Evolutionary conservation across 2,888 invertebrate species (phyloP).

Genomic region (Gryllus longicercus): DNA sequence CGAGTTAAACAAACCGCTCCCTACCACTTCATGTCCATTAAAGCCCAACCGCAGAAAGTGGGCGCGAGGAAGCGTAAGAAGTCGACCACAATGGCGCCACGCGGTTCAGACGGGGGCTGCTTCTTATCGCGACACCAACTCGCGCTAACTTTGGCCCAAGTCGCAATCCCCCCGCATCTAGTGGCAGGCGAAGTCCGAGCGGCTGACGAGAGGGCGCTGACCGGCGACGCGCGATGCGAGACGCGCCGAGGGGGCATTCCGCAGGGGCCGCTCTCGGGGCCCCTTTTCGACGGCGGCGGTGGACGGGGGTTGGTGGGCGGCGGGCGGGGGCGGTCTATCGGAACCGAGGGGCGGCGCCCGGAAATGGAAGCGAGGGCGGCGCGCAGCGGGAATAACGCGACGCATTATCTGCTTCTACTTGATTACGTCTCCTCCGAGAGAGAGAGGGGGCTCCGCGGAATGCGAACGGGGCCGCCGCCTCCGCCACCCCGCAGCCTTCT

Average conservation of each 20-base stretch:
- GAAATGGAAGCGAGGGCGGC: conserved; percentile 8
- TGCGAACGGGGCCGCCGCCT: background rate
- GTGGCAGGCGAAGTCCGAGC: background rate
- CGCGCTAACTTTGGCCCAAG: background rate
- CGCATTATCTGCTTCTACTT: conserved; percentile 17
- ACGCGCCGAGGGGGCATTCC: background rate
- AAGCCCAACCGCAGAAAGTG: too few species aligned
- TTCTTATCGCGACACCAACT: background rate
- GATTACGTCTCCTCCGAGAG: conserved; percentile 17
- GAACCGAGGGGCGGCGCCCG: conserved; percentile 19
- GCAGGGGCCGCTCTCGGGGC: background rate
- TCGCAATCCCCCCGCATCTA: background rate
- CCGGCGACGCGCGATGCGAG: background rate
- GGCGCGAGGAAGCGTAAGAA: too few species aligned
- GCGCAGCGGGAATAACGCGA: conserved; percentile 17
- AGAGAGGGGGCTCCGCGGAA: background rate
- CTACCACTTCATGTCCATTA: too few species aligned
- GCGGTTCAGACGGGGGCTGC: too few species aligned
- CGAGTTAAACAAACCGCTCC: too few species aligned
- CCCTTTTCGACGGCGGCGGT: background rate
- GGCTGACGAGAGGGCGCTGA: background rate
- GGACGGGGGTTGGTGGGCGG: background rate
- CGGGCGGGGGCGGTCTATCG: conserved; percentile 18
- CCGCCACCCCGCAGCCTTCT: background rate
- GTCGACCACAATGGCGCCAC: too few species aligned